phyloP scores from a whole-genome alignment of 2,888 invertebrate genomes.

The Ichneumoninae sp. region DNA sequence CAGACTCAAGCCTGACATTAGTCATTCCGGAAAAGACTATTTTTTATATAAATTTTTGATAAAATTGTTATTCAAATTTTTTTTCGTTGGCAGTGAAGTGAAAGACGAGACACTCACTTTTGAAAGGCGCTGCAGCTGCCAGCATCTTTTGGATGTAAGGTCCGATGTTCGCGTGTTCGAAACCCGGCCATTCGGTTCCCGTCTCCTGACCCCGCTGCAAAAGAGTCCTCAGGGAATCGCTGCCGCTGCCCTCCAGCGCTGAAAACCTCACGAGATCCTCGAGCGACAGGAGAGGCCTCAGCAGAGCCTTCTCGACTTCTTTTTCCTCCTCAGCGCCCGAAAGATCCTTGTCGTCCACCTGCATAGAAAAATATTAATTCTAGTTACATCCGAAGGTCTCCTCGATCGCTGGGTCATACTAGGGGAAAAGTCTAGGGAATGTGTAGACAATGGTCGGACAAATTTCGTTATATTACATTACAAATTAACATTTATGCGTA shows the following conservation, averaged over 20 bases:
- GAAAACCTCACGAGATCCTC: conserved; percentile 87
- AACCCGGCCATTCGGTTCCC: conserved; percentile 85
- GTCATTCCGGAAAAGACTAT: not conserved
- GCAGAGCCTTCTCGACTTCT: conserved; percentile 87
- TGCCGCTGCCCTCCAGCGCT: conserved; percentile 84
- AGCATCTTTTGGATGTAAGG: conserved; percentile 86
- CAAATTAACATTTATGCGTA: not conserved
- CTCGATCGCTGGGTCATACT: conserved; percentile 48
- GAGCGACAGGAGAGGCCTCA: conserved; percentile 86
- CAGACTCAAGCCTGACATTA: not conserved
- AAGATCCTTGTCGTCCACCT: conserved; percentile 87
- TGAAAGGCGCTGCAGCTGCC: conserved; percentile 82
- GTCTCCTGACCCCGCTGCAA: conserved; percentile 85
- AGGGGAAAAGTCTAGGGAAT: conserved; percentile 31
- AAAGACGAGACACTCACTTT: conserved; percentile 74
- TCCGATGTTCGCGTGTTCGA: conserved; percentile 85
- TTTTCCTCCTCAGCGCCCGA: conserved; percentile 87
- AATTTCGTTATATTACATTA: not conserved
- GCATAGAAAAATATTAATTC: conserved; percentile 68
- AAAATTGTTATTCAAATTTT: no score
- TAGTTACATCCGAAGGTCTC: conserved; percentile 73
- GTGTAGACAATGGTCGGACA: conserved; percentile 39
- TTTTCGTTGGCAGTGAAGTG: not conserved
- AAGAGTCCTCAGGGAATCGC: conserved; percentile 86
- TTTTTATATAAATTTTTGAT: no score